Evolutionary conservation across 2,888 invertebrate species (phyloP).

Genomic region (Dyspetes luteomarginatus): DNA sequence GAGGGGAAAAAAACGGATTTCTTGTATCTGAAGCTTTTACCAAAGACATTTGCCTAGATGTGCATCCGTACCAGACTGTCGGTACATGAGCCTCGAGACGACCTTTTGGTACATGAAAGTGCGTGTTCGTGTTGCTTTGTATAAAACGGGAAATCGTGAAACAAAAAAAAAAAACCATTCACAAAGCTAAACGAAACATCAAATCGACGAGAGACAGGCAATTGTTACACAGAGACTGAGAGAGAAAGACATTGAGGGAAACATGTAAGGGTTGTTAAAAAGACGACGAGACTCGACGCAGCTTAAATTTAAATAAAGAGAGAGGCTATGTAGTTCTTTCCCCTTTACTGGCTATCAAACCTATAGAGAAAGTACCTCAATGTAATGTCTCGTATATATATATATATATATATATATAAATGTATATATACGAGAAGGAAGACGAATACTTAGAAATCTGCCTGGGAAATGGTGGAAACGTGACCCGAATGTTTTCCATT

Average conservation of each 20-base stretch:
- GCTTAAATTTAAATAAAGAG: conserved; percentile 62
- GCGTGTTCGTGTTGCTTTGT: conserved; percentile 53
- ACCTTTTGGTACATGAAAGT: conserved; percentile 27
- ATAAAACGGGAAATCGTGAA: conserved; percentile 52
- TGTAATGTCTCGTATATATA: not conserved
- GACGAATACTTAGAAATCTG: conserved; percentile 56
- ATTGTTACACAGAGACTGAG: conserved; percentile 1
- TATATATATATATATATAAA: not conserved
- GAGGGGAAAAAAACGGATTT: conserved; percentile 14
- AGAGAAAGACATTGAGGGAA: conserved; percentile 2
- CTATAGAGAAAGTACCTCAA: not conserved
- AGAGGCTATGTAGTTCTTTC: conserved; percentile 57
- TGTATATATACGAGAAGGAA: conserved; percentile 12
- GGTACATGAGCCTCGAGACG: conserved; percentile 24
- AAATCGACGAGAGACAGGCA: conserved; percentile 45
- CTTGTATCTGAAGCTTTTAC: conserved; percentile 33
- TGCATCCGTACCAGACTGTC: not conserved
- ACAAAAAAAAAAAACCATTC: conserved; percentile 17
- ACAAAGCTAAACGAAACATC: conserved; percentile 57
- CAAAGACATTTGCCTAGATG: conserved; percentile 32
- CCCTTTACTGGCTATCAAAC: conserved; percentile 62
- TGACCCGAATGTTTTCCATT: conserved; percentile 51
- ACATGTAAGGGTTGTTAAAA: conserved; percentile 53
- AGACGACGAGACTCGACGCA: conserved; percentile 50
- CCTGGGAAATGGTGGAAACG: conserved; percentile 59